These are phyloP conservation scores for Phyllotreta cruciferae DNA, from an alignment of 2,888 invertebrate species.

Conservation along the genomic window DNA sequence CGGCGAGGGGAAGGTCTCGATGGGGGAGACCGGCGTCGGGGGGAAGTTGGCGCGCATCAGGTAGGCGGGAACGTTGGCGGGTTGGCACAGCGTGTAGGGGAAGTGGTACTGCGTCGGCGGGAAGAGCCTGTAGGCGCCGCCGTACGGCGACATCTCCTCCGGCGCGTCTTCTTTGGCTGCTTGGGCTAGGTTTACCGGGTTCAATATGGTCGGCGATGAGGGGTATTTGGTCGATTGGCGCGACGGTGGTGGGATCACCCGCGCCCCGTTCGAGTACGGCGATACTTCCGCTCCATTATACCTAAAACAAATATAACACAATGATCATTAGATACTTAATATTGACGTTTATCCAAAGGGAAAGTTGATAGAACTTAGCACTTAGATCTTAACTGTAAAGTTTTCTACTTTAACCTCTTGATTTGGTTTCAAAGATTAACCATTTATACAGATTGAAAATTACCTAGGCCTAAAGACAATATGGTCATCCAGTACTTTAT, in stretches of 20 bases:
- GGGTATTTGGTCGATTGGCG: constrained; percentile 56
- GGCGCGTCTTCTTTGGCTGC: constrained; percentile 54
- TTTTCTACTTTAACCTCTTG: too few relatives aligned
- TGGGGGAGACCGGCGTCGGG: constrained; percentile 59
- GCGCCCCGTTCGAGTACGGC: constrained; percentile 54
- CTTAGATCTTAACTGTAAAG: too few relatives aligned
- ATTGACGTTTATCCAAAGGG: too few relatives aligned
- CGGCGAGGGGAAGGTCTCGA: constrained; percentile 57
- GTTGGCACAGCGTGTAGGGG: constrained; percentile 45
- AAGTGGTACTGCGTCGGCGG: constrained; percentile 48
- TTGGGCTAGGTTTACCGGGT: constrained; percentile 60
- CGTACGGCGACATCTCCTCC: constrained; percentile 50
- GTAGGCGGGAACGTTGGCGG: constrained; percentile 52
- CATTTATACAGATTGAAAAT: too few relatives aligned
- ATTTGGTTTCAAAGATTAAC: too few relatives aligned
- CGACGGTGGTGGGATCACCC: constrained; percentile 49
- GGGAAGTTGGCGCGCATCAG: constrained; percentile 59
- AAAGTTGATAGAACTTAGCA: too few relatives aligned
- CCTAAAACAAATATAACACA: constrained; percentile 41
- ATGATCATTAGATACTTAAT: constrained; percentile 1
- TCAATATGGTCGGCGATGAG: constrained; percentile 53
- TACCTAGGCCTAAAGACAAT: too few relatives aligned
- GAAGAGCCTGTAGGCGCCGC: constrained; percentile 53
- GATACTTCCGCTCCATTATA: constrained; percentile 56
- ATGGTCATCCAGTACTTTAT: too few relatives aligned